A percentile compares a stretch with the other conserved stretches of the same genome.
These are phyloP conservation scores for Bos indicus DNA, from an alignment of 2,113 vertebrate genomes.

Conservation along the genomic window DNA sequence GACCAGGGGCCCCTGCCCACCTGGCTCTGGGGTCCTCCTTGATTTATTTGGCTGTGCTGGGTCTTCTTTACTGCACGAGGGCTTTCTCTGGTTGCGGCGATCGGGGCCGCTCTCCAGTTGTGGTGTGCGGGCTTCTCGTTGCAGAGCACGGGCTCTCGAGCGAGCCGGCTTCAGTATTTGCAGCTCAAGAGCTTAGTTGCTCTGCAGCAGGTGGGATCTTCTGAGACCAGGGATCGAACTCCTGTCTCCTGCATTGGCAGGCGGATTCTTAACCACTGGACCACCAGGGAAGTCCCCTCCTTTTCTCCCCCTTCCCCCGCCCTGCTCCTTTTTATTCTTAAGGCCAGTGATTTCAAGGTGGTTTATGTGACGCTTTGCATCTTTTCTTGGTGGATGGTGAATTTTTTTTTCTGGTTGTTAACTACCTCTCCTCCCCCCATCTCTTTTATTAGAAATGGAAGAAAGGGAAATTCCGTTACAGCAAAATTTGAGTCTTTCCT, in stretches of 20 bases:
- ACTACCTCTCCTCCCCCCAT: accelerated
- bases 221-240: neutral
- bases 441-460: neutral
- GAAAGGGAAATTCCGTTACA: accelerated
- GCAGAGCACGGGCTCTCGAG: neutral
- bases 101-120: accelerated
- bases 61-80: neutral
- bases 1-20: accelerated
- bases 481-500: accelerated
- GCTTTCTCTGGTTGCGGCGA: accelerated
- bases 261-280: neutral
- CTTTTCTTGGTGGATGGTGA: neutral
- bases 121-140: neutral
- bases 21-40: neutral
- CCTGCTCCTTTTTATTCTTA: neutral
- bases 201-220: neutral
- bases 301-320: accelerated
- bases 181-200: neutral
- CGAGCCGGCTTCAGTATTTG: neutral
- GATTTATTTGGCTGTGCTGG: neutral
- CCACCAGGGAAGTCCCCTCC: neutral
- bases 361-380: accelerated
- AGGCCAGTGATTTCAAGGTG: neutral
- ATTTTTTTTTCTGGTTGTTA: neutral
- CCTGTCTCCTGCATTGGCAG: neutral